Evolutionary conservation across 2,888 invertebrate species (phyloP).

Genomic region (Nesidiocoris tenuis): DNA sequence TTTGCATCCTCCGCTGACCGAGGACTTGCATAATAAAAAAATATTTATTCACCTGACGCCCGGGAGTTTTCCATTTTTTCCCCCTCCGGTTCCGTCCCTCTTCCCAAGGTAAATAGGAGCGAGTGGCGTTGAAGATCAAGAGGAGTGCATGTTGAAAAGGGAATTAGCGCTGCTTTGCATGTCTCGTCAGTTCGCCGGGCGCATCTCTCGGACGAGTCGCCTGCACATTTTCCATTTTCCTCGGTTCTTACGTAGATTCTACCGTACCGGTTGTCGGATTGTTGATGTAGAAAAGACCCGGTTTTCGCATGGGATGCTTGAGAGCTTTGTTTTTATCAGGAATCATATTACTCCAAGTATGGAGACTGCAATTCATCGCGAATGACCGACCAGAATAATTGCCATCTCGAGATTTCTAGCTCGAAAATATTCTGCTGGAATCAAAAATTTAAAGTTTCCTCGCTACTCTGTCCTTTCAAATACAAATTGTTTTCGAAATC

Average conservation of each 20-base stretch:
- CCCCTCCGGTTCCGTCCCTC: not conserved
- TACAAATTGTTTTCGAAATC: too few relatives aligned
- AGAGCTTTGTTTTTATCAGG: too few relatives aligned
- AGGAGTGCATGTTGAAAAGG: not conserved
- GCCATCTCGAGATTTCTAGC: too few relatives aligned
- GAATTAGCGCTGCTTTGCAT: not conserved
- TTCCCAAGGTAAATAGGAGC: not conserved
- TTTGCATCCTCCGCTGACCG: not conserved
- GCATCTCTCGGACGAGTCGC: not conserved
- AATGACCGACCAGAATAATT: too few relatives aligned
- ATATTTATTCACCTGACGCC: not conserved
- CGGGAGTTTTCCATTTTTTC: not conserved
- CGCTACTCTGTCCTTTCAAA: too few relatives aligned
- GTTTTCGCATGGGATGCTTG: too few relatives aligned
- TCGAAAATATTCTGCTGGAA: too few relatives aligned
- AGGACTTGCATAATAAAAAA: not conserved
- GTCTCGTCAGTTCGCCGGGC: not conserved
- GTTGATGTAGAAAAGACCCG: not conserved
- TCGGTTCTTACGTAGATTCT: not conserved
- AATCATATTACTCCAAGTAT: too few relatives aligned
- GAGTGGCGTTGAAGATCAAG: not conserved
- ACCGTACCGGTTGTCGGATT: not conserved
- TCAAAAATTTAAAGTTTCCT: too few relatives aligned
- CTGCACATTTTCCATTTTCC: not conserved
- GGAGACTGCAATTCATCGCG: too few relatives aligned